These are phyloP conservation scores for Seriola aureovittata DNA, from an alignment of 2,113 vertebrate species.

Conservation along the genomic window DNA sequence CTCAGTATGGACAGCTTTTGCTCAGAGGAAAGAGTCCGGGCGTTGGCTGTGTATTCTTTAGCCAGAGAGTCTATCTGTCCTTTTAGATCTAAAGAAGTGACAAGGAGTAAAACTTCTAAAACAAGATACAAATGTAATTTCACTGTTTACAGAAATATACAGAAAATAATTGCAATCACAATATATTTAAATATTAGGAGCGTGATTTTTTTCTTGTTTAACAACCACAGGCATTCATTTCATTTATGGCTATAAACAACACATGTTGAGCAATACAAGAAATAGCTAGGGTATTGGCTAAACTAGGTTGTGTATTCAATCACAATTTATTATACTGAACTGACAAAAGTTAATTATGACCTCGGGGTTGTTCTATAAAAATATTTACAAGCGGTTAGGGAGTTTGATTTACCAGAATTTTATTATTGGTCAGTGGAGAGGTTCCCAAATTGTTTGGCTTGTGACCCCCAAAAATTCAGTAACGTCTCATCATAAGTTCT, in stretches of 20 bases:
- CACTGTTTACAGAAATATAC: not conserved
- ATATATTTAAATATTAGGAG: not conserved
- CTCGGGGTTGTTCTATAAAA: too few relatives aligned
- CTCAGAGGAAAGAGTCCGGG: constrained; percentile 91
- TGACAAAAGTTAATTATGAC: not conserved
- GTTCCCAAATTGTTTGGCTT: too few relatives aligned
- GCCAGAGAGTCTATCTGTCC: constrained; percentile 95
- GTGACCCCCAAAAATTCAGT: too few relatives aligned
- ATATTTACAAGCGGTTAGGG: too few relatives aligned
- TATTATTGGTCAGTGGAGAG: too few relatives aligned
- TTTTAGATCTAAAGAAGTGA: constrained; percentile 90
- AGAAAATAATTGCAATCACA: not conserved
- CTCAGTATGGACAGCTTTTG: constrained; percentile 94
- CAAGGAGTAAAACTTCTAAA: not conserved
- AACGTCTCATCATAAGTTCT: not conserved
- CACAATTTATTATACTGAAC: not conserved
- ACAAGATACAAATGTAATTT: not conserved
- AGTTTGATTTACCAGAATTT: too few relatives aligned
- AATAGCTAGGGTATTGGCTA: too few relatives aligned
- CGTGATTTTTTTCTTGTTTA: not conserved
- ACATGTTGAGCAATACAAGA: not conserved
- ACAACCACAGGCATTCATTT: not conserved
- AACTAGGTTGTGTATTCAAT: not conserved
- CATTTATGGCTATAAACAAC: not conserved
- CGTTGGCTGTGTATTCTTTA: constrained; percentile 94